Percentiles rank a stretch among this genome's conserved stretches.
These are phyloP conservation scores for Heliconius ismenius DNA, from an alignment of 2,888 invertebrate genomes.

Conservation along the genomic window DNA sequence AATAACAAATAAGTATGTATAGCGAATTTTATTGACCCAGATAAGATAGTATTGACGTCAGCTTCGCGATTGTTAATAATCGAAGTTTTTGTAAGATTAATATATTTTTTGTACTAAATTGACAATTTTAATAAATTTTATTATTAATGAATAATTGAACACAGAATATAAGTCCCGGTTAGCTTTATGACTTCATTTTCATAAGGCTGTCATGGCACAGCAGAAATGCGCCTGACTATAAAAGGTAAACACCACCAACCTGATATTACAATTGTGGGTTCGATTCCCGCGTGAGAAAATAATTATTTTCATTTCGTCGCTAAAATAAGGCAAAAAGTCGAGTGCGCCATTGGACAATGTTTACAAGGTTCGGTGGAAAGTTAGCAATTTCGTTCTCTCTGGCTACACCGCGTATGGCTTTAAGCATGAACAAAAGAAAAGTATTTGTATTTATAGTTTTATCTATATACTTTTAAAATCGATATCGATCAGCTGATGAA, in stretches of 20 bases:
- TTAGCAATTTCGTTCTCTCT: too few relatives aligned
- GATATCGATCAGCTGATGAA: slow-evolving; percentile 26
- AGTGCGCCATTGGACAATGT: too few relatives aligned
- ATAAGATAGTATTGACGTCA: slow-evolving; percentile 28
- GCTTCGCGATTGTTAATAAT: slow-evolving; percentile 9
- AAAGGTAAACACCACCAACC: neutral
- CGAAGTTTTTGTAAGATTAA: slow-evolving; percentile 4
- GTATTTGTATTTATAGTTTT: neutral
- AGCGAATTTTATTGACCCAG: slow-evolving; percentile 26
- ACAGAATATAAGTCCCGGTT: too few relatives aligned
- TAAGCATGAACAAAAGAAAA: too few relatives aligned
- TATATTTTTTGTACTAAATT: neutral
- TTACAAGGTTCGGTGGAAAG: too few relatives aligned
- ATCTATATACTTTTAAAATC: neutral
- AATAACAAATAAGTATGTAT: too few relatives aligned
- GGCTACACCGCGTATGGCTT: too few relatives aligned
- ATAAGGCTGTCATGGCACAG: neutral
- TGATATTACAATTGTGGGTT: neutral
- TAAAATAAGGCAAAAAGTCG: neutral
- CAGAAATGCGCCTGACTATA: neutral
- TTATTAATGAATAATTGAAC: too few relatives aligned
- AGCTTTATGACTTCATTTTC: too few relatives aligned
- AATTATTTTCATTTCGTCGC: neutral
- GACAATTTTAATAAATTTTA: too few relatives aligned
- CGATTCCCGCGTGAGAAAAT: neutral